These are phyloP conservation scores for Aspidapion aeneum DNA, from an alignment of 2,888 invertebrate species.

Conservation along the genomic window DNA sequence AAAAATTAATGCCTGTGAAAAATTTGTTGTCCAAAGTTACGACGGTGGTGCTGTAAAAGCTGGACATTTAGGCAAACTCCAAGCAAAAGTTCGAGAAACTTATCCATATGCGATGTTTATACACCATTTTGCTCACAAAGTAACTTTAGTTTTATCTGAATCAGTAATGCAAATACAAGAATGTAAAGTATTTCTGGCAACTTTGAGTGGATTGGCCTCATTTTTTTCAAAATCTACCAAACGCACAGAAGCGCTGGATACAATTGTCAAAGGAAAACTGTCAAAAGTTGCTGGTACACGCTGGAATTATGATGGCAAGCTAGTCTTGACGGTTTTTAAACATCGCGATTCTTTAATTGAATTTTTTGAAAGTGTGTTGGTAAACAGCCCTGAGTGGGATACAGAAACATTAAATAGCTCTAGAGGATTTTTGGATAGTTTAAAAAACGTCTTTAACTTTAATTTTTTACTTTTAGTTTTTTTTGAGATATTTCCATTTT, in stretches of 20 bases:
- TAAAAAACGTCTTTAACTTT: slow-evolving; percentile 21
- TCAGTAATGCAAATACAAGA: slow-evolving; percentile 30
- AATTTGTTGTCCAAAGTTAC: slow-evolving; percentile 27
- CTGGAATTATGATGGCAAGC: slow-evolving; percentile 26
- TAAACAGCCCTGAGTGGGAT: slow-evolving; percentile 21
- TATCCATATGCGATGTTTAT: slow-evolving; percentile 20
- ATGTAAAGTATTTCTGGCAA: slow-evolving; percentile 34
- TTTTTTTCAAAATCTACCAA: slow-evolving; percentile 36
- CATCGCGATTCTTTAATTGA: slow-evolving; percentile 17
- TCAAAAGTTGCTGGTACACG: slow-evolving; percentile 22
- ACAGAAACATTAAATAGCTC: slow-evolving; percentile 16
- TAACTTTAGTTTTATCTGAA: slow-evolving; percentile 30
- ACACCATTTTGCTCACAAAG: slow-evolving; percentile 26
- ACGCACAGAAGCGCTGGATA: slow-evolving; percentile 21
- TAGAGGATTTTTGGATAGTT: slow-evolving; percentile 20
- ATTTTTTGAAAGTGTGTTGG: slow-evolving; percentile 22
- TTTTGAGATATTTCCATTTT: slow-evolving; percentile 18
- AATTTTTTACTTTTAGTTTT: slow-evolving; percentile 27
- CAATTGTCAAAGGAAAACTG: slow-evolving; percentile 17
- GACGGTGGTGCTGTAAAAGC: slow-evolving; percentile 28
- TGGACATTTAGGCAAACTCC: too few species aligned
- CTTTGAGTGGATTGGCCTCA: slow-evolving; percentile 30
- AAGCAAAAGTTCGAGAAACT: too few species aligned
- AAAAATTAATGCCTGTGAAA: slow-evolving; percentile 26
- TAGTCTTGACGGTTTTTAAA: slow-evolving; percentile 24